Conservation (phyloP, 2,888 invertebrate species). For the Amphimallon solstitiale region DNA sequence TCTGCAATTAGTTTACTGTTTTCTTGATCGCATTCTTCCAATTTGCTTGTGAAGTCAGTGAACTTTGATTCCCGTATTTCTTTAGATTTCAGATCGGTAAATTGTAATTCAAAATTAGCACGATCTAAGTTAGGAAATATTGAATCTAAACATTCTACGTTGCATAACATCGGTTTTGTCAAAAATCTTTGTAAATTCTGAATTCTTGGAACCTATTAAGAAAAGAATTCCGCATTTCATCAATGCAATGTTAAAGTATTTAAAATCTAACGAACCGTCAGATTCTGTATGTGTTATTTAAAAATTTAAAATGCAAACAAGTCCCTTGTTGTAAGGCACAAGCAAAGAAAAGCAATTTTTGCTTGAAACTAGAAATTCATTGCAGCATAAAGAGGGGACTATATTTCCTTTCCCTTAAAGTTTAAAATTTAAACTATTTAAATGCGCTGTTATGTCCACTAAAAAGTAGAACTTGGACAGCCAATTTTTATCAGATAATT, state of each 20-base stretch:
- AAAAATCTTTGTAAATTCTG: background rate
- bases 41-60: no score
- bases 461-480: no score
- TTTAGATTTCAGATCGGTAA: no score
- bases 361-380: background rate
- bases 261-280: background rate
- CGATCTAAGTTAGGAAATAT: background rate
- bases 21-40: no score
- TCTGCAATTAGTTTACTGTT: no score
- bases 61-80: no score
- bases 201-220: background rate
- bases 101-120: background rate
- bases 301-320: slow-evolving; percentile 4
- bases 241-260: slow-evolving; percentile 1
- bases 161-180: no score
- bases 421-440: no score
- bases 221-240: background rate
- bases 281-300: slow-evolving; percentile 1
- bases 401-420: no score
- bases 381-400: background rate
- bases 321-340: background rate
- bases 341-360: slow-evolving; percentile 8
- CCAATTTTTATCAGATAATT: background rate
- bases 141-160: background rate
- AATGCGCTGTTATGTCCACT: no score